Percentiles rank a stretch among this genome's conserved stretches.
These are phyloP conservation scores for Nomada fabriciana DNA, from an alignment of 2,888 invertebrate genomes.

Conservation along the genomic window DNA sequence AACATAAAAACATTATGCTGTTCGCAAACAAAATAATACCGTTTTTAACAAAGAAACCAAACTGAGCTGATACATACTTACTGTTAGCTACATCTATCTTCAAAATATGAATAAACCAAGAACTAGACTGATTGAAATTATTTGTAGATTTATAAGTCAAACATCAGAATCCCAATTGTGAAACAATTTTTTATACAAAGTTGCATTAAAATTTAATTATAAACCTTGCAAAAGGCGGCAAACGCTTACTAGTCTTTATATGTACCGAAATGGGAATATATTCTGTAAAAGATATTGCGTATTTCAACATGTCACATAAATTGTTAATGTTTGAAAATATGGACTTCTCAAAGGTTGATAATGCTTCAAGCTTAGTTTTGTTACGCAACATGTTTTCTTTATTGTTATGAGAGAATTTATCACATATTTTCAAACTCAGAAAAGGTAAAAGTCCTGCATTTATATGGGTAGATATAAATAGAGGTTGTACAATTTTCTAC, in stretches of 20 bases:
- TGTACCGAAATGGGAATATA: conserved; percentile 15
- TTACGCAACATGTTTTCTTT: neutral
- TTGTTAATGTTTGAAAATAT: conserved; percentile 42
- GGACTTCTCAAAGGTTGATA: conserved; percentile 10
- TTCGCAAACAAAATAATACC: conserved; percentile 18
- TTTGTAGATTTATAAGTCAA: conserved; percentile 9
- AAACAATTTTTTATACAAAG: conserved; percentile 27
- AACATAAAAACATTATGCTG: conserved; percentile 42
- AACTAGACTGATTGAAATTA: conserved; percentile 23
- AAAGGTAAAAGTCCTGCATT: conserved; percentile 22
- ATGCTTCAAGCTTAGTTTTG: conserved; percentile 1
- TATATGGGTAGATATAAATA: neutral
- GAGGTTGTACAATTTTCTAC: conserved; percentile 27
- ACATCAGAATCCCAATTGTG: conserved; percentile 20
- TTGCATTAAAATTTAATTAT: conserved; percentile 31
- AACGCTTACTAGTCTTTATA: conserved; percentile 40
- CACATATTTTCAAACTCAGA: conserved; percentile 16
- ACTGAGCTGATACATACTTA: conserved; percentile 10
- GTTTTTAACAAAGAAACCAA: conserved; percentile 8
- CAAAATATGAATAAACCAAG: conserved; percentile 13
- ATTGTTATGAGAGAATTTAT: conserved; percentile 5
- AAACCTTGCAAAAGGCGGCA: conserved; percentile 30
- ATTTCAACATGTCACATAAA: conserved; percentile 36
- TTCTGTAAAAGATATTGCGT: conserved; percentile 22
- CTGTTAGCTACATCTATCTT: conserved; percentile 9